Conservation (phyloP, 1,140 invertebrate species). For the Uloborus diversus region DNA sequence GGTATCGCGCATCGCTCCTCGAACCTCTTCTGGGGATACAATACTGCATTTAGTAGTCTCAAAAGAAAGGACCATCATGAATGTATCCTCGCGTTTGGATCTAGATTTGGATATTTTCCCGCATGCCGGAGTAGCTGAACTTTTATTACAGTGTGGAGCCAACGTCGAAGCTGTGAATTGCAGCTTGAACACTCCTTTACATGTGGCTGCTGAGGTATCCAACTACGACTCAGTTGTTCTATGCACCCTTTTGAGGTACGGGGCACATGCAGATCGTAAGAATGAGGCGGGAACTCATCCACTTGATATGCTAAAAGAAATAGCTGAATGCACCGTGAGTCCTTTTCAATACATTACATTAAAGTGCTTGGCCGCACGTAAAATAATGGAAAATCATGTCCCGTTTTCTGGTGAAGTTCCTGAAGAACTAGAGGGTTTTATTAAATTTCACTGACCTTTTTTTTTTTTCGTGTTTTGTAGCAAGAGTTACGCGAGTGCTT, state of each 20-base stretch:
- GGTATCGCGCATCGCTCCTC: constrained; percentile 73
- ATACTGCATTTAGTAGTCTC: constrained; percentile 84
- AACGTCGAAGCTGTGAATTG: constrained; percentile 79
- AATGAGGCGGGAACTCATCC: constrained; percentile 77
- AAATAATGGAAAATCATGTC: constrained; percentile 73
- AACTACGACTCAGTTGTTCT: constrained; percentile 77
- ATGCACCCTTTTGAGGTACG: constrained; percentile 75
- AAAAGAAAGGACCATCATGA: too few relatives aligned
- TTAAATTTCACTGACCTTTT: constrained; percentile 71
- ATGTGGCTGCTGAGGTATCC: constrained; percentile 58
- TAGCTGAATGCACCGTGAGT: constrained; percentile 72
- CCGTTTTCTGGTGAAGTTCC: constrained; percentile 72
- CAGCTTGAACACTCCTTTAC: constrained; percentile 67
- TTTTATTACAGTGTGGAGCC: constrained; percentile 79
- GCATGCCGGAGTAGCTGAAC: constrained; percentile 72
- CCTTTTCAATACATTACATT: constrained; percentile 77
- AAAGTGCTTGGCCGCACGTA: constrained; percentile 75
- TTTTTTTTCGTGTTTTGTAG: too few relatives aligned
- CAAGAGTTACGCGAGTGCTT: too few relatives aligned
- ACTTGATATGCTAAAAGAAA: constrained; percentile 68
- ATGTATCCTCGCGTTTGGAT: too few relatives aligned
- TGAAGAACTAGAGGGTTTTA: constrained; percentile 71
- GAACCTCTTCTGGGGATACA: constrained; percentile 77
- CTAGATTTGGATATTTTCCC: constrained; percentile 84
- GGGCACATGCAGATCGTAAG: constrained; percentile 84